phyloP scores from a whole-genome alignment of 2,888 invertebrate genomes.

The Micoletzkya japonica region DNA sequence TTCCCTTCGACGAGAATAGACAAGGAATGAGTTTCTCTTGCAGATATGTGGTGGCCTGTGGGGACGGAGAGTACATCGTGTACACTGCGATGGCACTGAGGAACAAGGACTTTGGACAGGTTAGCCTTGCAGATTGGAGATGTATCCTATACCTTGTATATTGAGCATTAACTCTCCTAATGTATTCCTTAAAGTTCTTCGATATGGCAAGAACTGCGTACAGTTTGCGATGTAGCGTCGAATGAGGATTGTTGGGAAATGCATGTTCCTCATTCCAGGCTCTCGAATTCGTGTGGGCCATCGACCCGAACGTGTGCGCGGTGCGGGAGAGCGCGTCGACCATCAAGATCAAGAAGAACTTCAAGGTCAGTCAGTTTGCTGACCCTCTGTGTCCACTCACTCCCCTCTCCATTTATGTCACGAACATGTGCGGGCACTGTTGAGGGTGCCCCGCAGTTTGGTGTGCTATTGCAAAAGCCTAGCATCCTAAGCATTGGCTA shows the following conservation, averaged over 20 bases:
- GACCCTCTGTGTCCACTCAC: no score
- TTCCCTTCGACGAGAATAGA: no score
- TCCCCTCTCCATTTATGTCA: no score
- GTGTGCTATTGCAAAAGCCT: no score
- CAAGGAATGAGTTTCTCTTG: no score
- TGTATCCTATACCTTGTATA: neutral
- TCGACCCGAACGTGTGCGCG: constrained; percentile 85
- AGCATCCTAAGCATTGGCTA: no score
- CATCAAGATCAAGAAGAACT: constrained; percentile 93
- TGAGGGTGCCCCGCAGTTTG: no score
- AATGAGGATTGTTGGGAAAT: neutral
- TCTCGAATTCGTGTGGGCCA: constrained; percentile 98
- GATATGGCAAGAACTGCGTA: neutral
- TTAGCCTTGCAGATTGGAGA: constrained; percentile 1
- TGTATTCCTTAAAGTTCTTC: neutral
- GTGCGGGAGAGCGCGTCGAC: constrained; percentile 83
- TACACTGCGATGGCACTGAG: constrained; percentile 98
- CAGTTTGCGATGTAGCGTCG: neutral
- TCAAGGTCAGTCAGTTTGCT: constrained; percentile 79
- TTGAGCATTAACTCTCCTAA: neutral
- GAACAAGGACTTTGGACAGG: constrained; percentile 90
- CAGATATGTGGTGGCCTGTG: constrained; percentile 83
- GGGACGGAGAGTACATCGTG: constrained; percentile 99
- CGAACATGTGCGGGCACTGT: no score
- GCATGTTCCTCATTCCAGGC: constrained; percentile 29